Conservation (phyloP, 1,140 invertebrate species). For the Laupala kohalensis region DNA sequence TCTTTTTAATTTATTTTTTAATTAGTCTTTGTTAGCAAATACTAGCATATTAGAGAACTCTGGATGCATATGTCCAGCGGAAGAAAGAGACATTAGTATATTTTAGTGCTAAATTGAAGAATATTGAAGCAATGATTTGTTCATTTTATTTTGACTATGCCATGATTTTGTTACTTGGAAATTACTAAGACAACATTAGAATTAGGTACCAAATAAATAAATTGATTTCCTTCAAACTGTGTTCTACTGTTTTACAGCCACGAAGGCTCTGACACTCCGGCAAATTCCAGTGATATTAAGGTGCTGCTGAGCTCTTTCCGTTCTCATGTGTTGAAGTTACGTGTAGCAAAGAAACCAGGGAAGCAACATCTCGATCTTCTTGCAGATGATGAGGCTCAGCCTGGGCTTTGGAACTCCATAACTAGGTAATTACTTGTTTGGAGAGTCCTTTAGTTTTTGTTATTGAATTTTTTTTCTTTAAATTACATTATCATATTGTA, state of each 20-base stretch:
- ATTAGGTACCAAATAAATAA: background rate
- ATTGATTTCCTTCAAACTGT: background rate
- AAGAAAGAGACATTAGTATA: too few relatives aligned
- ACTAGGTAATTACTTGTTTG: constrained; percentile 56
- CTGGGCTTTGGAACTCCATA: constrained; percentile 87
- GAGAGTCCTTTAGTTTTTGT: too few relatives aligned
- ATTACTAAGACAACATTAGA: background rate
- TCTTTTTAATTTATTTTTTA: too few relatives aligned
- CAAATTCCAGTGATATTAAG: constrained; percentile 55
- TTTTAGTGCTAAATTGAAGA: too few relatives aligned
- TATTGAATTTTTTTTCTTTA: too few relatives aligned
- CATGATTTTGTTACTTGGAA: background rate
- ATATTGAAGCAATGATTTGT: background rate
- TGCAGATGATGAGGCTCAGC: constrained; percentile 52
- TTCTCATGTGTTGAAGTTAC: constrained; percentile 80
- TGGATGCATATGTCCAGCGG: too few relatives aligned
- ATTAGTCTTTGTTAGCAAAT: too few relatives aligned
- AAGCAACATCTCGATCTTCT: constrained; percentile 75
- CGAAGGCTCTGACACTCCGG: constrained; percentile 58
- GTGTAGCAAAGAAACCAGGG: constrained; percentile 80
- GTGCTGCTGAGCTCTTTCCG: constrained; percentile 78
- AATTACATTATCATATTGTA: too few relatives aligned
- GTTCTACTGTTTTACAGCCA: constrained; percentile 34
- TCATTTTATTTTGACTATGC: background rate
- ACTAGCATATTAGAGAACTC: too few relatives aligned